Percentiles rank a stretch among this genome's conserved stretches.
Conservation (phyloP, 2,888 invertebrate species). For the Axea sp. region DNA sequence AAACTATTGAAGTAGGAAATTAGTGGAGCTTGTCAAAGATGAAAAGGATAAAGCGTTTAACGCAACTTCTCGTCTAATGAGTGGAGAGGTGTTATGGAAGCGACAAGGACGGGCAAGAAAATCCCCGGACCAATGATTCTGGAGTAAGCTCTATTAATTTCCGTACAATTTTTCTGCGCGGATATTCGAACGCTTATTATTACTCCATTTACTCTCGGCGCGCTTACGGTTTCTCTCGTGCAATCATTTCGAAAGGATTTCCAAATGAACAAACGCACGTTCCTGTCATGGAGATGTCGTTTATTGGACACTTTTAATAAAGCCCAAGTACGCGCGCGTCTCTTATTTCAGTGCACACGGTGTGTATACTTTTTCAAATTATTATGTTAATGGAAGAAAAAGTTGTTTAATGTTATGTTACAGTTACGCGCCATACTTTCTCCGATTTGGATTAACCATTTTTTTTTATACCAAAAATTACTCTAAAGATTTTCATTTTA, state of each 20-base stretch:
- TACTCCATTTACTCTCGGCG: constrained; percentile 56
- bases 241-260: neutral
- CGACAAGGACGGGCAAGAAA: constrained; percentile 4
- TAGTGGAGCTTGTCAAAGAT: constrained; percentile 73
- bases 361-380: constrained; percentile 7
- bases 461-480: too few species aligned
- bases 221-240: constrained; percentile 35
- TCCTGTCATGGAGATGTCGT: neutral
- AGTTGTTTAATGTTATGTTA: constrained; percentile 48
- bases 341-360: constrained; percentile 2
- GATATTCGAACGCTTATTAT: constrained; percentile 57
- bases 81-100: constrained; percentile 3
- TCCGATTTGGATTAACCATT: constrained; percentile 16
- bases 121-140: constrained; percentile 53
- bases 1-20: constrained; percentile 64
- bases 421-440: constrained; percentile 36
- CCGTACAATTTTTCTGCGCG: constrained; percentile 43
- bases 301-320: constrained; percentile 2
- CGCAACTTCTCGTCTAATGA: neutral
- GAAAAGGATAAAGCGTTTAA: constrained; percentile 10
- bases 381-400: constrained; percentile 42
- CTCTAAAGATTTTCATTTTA: too few species aligned
- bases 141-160: constrained; percentile 72
- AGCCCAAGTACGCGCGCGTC: neutral
- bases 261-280: neutral